A percentile compares a stretch with the other conserved stretches of the same genome.
Evolutionary conservation across 2,797 vertebrate genomes (phyloP).

Genomic region (Harpagifer antarcticus): DNA sequence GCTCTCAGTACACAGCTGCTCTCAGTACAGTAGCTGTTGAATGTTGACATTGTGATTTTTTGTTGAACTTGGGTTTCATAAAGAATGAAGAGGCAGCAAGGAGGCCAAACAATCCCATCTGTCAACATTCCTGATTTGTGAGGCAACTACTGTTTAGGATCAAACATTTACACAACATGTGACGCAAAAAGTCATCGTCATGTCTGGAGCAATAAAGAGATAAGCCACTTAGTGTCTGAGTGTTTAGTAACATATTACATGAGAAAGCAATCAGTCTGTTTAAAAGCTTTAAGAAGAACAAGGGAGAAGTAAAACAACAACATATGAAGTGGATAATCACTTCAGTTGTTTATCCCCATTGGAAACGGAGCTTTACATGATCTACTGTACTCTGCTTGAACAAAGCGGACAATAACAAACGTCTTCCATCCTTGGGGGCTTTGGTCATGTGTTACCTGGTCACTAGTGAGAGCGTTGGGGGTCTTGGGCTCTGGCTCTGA

Average conservation of each 20-base stretch:
- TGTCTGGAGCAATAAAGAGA: conserved; percentile 40
- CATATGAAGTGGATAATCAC: background rate
- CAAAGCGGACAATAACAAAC: no score
- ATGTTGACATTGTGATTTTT: conserved; percentile 50
- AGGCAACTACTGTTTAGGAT: conserved; percentile 55
- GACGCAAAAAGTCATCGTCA: conserved; percentile 45
- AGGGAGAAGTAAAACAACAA: background rate
- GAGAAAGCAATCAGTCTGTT: background rate
- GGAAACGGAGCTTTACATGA: background rate
- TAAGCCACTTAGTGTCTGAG: conserved; percentile 7
- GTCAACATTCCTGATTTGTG: conserved; percentile 73
- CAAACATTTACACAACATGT: conserved; percentile 57
- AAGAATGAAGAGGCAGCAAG: conserved; percentile 33
- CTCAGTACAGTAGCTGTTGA: background rate
- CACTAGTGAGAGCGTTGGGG: conserved; percentile 64
- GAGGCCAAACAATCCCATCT: conserved; percentile 58
- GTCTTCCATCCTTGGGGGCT: no score
- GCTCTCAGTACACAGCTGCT: no score
- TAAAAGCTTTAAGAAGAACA: background rate
- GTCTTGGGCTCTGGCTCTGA: conserved; percentile 78
- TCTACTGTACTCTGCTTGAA: background rate
- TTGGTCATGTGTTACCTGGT: conserved; percentile 82
- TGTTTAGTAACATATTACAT: conserved; percentile 36
- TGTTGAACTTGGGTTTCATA: background rate
- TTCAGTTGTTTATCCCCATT: background rate